Conservation (phyloP, 2,888 invertebrate species). For the Agrochola litura region DNA sequence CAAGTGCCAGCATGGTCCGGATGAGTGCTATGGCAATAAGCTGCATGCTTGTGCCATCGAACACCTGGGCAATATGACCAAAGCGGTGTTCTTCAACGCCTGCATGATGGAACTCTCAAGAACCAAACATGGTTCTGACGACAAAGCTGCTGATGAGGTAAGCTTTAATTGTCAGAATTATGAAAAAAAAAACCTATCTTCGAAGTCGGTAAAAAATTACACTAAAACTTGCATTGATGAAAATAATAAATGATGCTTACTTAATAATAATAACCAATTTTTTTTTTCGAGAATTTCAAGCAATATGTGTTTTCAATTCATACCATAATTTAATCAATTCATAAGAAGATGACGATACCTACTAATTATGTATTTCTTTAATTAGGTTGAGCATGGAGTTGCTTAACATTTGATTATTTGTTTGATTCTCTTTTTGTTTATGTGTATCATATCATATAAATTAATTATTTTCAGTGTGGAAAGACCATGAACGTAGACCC, state of each 20-base stretch:
- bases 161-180: background rate
- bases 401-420: background rate
- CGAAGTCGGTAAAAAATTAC: background rate
- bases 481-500: slow-evolving; percentile 65
- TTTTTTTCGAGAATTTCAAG: background rate
- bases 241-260: background rate
- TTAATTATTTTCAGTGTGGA: slow-evolving; percentile 75
- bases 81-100: slow-evolving; percentile 90
- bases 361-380: background rate
- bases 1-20: slow-evolving; percentile 93
- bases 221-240: too few relatives aligned
- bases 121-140: slow-evolving; percentile 69
- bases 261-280: too few relatives aligned
- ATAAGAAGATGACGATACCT: background rate
- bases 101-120: slow-evolving; percentile 92
- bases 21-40: slow-evolving; percentile 94
- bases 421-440: background rate
- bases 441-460: background rate
- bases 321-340: background rate
- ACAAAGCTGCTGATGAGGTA: slow-evolving; percentile 75
- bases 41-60: slow-evolving; percentile 92
- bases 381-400: background rate
- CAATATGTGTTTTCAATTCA: background rate
- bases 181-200: background rate
- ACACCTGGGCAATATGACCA: slow-evolving; percentile 87